phyloP scores from a whole-genome alignment of 2,113 vertebrate species.

The Recurvirostra avosetta region DNA sequence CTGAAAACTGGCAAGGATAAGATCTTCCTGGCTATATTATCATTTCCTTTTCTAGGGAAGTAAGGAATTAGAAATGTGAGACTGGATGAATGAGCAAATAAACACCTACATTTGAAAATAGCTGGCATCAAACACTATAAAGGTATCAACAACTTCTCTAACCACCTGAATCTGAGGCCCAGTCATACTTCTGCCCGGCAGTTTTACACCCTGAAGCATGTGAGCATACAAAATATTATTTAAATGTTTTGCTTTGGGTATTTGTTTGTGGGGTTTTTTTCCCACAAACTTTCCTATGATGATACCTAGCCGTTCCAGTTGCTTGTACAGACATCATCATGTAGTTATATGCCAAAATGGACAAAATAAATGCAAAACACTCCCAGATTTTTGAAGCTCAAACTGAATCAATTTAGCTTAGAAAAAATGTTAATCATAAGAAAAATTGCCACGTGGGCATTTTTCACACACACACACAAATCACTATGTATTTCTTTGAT shows the following conservation, averaged over 20 bases:
- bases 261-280: neutral
- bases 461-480: neutral
- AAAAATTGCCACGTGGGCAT: accelerated
- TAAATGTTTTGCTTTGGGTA: neutral
- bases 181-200: neutral
- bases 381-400: neutral
- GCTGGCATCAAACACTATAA: neutral
- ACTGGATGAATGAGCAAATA: neutral
- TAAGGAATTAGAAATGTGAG: neutral
- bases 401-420: neutral
- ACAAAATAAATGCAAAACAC: neutral
- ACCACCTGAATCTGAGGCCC: neutral
- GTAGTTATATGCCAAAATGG: neutral
- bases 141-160: neutral
- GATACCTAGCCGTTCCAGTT: neutral
- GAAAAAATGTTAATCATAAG: accelerated
- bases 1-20: neutral
- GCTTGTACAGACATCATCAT: neutral
- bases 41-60: neutral
- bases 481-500: neutral
- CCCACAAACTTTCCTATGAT: neutral
- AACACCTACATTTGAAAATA: neutral
- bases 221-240: neutral
- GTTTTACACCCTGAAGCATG: neutral
- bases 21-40: neutral